phyloP scores from a whole-genome alignment of 2,113 vertebrate species.

The Sapajus apella region DNA sequence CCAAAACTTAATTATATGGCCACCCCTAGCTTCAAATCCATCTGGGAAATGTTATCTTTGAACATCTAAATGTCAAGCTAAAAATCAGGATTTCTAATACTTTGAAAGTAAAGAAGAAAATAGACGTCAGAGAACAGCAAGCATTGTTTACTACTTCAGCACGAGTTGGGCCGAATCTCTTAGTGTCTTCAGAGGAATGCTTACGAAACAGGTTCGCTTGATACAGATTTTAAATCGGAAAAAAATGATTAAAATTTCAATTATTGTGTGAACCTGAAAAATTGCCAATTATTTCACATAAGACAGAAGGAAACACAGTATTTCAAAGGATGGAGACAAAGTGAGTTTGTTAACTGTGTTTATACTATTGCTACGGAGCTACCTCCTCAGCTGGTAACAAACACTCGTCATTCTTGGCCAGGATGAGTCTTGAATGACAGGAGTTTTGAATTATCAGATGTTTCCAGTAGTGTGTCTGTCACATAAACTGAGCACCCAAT shows the following conservation, averaged over 20 bases:
- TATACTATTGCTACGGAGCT: background rate
- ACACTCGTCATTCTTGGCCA: slow-evolving; percentile 9
- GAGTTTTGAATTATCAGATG: slow-evolving; percentile 53
- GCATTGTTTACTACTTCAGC: background rate
- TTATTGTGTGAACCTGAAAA: background rate
- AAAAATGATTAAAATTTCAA: slow-evolving; percentile 31
- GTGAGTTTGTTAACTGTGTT: background rate
- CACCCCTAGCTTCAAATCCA: background rate
- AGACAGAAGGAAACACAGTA: background rate
- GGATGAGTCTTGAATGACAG: background rate
- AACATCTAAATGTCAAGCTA: background rate
- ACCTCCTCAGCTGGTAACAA: background rate
- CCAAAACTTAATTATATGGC: background rate
- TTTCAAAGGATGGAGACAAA: background rate
- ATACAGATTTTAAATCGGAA: background rate
- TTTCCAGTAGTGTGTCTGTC: background rate
- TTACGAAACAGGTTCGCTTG: background rate
- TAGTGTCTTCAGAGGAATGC: background rate
- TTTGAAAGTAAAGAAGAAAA: background rate
- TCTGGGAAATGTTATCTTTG: background rate
- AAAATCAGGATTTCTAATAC: background rate
- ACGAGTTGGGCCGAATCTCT: background rate
- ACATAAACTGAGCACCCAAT: background rate
- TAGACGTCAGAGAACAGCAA: background rate
- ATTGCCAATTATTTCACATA: background rate